These are phyloP conservation scores for Agrenia bidenticulata DNA, from an alignment of 2,888 invertebrate genomes.

Conservation along the genomic window DNA sequence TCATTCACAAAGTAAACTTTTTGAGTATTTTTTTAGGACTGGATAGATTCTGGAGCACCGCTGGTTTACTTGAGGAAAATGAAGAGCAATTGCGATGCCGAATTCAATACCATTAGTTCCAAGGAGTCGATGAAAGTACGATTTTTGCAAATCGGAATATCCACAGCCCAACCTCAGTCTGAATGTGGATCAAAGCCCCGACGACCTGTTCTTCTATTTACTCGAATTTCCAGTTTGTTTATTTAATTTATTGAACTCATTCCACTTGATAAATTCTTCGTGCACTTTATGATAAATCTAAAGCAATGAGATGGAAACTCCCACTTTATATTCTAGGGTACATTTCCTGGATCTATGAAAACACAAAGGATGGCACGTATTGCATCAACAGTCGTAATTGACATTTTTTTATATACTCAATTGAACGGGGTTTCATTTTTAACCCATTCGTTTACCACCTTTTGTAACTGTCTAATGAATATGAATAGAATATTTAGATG, in stretches of 20 bases:
- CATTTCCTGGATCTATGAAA: conserved; percentile 35
- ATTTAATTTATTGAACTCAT: no score
- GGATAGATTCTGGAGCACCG: conserved; percentile 38
- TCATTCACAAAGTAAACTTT: no score
- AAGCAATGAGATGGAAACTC: background rate
- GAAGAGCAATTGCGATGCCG: conserved; percentile 33
- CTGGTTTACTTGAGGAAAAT: conserved; percentile 36
- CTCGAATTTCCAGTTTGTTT: conserved; percentile 29
- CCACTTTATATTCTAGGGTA: conserved; percentile 26
- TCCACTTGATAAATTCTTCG: no score
- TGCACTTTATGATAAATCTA: no score
- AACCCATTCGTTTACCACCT: no score
- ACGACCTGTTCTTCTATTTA: conserved; percentile 31
- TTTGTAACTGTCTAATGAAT: no score
- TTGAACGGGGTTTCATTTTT: no score
- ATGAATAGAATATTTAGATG: no score
- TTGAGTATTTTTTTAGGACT: conserved; percentile 22
- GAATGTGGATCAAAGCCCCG: conserved; percentile 18
- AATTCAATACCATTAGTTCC: conserved; percentile 24
- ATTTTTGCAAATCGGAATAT: conserved; percentile 39
- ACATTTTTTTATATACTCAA: background rate
- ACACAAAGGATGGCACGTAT: conserved; percentile 26
- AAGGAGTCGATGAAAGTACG: conserved; percentile 29
- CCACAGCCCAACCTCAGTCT: conserved; percentile 30
- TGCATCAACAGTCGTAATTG: conserved; percentile 28